Base-by-base conservation (phyloP, 2,888 invertebrate species). In the Allophyes oxyacanthae region DNA sequence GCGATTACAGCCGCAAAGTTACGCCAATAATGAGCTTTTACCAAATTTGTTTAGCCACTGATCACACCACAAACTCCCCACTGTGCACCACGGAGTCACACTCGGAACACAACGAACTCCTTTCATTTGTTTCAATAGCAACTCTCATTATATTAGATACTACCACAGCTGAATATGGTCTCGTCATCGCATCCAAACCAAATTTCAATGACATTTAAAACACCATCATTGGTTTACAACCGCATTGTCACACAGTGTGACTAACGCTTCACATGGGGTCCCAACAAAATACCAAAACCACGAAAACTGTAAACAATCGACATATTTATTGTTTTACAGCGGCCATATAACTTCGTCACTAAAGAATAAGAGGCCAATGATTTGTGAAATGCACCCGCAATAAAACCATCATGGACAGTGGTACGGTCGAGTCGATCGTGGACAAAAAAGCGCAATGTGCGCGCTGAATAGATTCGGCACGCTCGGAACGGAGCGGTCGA, bases 261-360 rank as follows among this genome's bases (percentile, higher is more conserved):
- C 90, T 57, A 87, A 87, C 73, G 57, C 83, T 76, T 86, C 86
- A 85, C 82, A 89, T 88, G 91, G 90, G 90, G 90, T 86, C 90
- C 78, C 42, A 55, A 79, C 83, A 83, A 78, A 73, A 75, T 66
- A 60, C 52, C 65, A 67, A 81, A 81, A 84, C 85, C 85, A 87
- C 89, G 71, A 87, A 84, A 82, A 86, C 80, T 82, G 86, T 89
- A 90, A 91, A 92, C 91, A 91, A 91, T 89, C 79, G 72, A 63
- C 79, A 86, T 87, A 90, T 92, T 92, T 91, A 93, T 92, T 91
- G 89, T 93, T 93, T 93, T 91, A 93, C 89, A 84, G 85, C 89
- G 80, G 81, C 85, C 82, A 89, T 92, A 92, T 88, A 92, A 88
- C 89, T 83, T 85, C 74, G 86, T 84, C 87, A 82, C 83, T 77